phyloP scores from a whole-genome alignment of 30 jellyfish, hydroid and myxozoan species.

The Chrysaora quinquecirrha region DNA sequence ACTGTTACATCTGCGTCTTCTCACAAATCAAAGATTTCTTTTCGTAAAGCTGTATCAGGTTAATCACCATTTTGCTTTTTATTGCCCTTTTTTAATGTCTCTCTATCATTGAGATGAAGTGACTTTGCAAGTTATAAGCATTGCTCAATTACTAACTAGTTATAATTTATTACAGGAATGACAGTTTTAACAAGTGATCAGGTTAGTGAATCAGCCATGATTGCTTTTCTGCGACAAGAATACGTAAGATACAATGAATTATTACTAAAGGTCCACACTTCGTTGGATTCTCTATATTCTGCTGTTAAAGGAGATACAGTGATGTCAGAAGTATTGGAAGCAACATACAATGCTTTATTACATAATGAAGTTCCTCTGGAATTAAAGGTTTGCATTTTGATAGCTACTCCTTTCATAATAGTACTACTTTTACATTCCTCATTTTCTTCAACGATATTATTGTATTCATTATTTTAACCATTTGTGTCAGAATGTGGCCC shows the following conservation, averaged over 20 bases:
- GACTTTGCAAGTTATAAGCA: background rate
- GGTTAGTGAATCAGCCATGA: slow-evolving; percentile 59
- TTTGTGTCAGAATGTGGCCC: slow-evolving; percentile 48
- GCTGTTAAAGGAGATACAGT: slow-evolving; percentile 75
- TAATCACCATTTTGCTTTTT: background rate
- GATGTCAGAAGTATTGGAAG: slow-evolving; percentile 65
- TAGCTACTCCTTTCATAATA: background rate
- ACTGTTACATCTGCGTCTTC: background rate
- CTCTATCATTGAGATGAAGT: background rate
- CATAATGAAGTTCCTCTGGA: slow-evolving; percentile 67
- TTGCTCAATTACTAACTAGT: background rate
- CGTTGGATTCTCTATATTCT: slow-evolving; percentile 47
- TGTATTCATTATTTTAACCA: too few relatives aligned
- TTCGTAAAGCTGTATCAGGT: background rate
- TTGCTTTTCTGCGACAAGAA: slow-evolving; percentile 66
- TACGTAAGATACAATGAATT: slow-evolving; percentile 45
- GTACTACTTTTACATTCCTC: background rate
- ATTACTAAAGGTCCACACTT: slow-evolving; percentile 29
- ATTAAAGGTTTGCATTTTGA: slow-evolving; percentile 60
- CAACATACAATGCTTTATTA: slow-evolving; percentile 35
- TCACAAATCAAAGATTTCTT: background rate
- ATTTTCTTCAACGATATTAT: background rate
- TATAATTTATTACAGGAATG: slow-evolving; percentile 3
- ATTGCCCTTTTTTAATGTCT: background rate
- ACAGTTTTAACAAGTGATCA: slow-evolving; percentile 33